Evolutionary conservation across 2,113 vertebrate genomes (phyloP), one percentile per base, ranked within the genome.

Genomic region (Eleginops maclovinus): DNA sequence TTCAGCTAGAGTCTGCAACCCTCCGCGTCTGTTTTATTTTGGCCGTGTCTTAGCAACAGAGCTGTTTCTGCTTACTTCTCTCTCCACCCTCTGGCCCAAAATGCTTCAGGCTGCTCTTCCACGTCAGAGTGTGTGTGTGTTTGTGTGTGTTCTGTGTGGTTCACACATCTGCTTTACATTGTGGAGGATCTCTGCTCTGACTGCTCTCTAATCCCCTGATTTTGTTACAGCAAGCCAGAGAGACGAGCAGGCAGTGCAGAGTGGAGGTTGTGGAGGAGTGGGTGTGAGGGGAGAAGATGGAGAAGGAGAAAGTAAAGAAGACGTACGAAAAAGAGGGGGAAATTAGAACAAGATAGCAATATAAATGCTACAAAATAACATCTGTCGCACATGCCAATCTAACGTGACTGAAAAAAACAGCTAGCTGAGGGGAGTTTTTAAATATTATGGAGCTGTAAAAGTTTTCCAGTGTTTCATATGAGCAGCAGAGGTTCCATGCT

Each of bases 101-200:
- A 83, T 76, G 91, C 88, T 88, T 68, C 72, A 69, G 84, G 85
- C 87, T 89, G 85, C 77, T 86, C 79, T 56, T 89, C 75, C 71
- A 87, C 64, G 60, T 88, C 77, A 43, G 69, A 53, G 46, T 56
- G 15, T 78, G 69, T 70, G 58, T 71, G 69, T 56, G 72, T 54
- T 56, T 67, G 61, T 73, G 67, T 64, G 68, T 79, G 67, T 72
- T 53, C 56, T 67, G 71, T 76, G 79, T 62, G 87, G 61, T 47
- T 84, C 62, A 82, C 88, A 93, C 92, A 93, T 93, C 92, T 93
- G 92, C 87, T 93, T 93, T 87, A 66, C 85, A 90, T 93, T 91
- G 88, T 56, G 62, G 74, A 85, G 73, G 75, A 87, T 90, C 88
- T 75, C 70, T 1, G 62, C 16, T 7, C 61, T 87, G 82, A 80